A percentile compares a stretch with the other conserved stretches of the same genome.
Evolutionary conservation across 2,797 vertebrate genomes (phyloP).

Genomic region (Phalloptychus januarius): DNA sequence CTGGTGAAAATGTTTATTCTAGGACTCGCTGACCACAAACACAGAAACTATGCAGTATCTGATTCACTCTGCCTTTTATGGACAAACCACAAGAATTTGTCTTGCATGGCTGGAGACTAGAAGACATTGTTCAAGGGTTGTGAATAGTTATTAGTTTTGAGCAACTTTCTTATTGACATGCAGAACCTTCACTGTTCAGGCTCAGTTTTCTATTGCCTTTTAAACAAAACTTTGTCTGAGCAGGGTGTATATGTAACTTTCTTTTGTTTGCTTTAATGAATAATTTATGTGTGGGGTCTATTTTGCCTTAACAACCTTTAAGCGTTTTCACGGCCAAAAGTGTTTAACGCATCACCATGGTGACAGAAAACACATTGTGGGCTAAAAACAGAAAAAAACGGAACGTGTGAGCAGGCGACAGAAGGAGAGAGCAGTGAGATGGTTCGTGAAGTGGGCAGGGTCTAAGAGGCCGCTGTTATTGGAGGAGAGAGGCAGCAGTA

Average conservation of each 20-base stretch:
- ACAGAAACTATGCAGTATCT: conserved; percentile 55
- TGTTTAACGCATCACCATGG: conserved; percentile 46
- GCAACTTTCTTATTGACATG: not conserved
- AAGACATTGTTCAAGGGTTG: conserved; percentile 7
- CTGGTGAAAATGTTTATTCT: conserved; percentile 50
- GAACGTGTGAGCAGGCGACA: conserved; percentile 45
- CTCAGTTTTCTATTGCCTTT: conserved; percentile 15
- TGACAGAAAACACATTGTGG: conserved; percentile 35
- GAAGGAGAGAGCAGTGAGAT: conserved; percentile 48
- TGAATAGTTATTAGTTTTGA: not conserved
- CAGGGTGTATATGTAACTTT: not conserved
- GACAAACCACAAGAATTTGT: conserved; percentile 62
- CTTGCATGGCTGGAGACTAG: conserved; percentile 15
- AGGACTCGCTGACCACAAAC: conserved; percentile 47
- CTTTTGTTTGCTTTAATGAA: conserved; percentile 2
- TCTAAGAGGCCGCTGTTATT: conserved; percentile 66
- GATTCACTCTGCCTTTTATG: conserved; percentile 57
- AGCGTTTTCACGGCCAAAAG: conserved; percentile 23
- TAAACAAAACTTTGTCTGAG: not conserved
- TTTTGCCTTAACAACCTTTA: not conserved
- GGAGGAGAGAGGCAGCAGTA: conserved; percentile 74
- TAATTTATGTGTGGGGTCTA: conserved; percentile 6
- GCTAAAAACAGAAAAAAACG: conserved; percentile 9
- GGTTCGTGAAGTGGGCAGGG: conserved; percentile 73
- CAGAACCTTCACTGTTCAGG: conserved; percentile 10